Base-by-base conservation (phyloP, 2,888 invertebrate genomes). In the Xanthostigma xanthostigma region DNA sequence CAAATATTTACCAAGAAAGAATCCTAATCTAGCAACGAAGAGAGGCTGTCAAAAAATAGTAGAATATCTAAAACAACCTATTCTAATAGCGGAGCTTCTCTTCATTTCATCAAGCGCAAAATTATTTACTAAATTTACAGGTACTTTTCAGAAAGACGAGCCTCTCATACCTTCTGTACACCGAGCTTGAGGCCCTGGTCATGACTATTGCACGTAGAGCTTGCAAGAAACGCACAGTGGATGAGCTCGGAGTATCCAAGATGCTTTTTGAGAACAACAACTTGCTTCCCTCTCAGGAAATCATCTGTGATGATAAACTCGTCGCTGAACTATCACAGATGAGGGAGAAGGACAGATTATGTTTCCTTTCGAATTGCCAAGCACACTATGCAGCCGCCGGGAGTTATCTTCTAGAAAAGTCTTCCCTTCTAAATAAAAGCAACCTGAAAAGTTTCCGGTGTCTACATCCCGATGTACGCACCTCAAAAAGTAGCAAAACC, bases 331-430 rank as follows among this genome's bases (percentile, higher is more conserved):
- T 49, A 45, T 38, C 40, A 41, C 38, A 49, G 41, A 44, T 41
- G 34, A 45, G 41, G 36, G 41, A 49, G 33, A 45, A 38, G 38
- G 49, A 49, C 27, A 45, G 46, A 38, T 42, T 49, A n/a, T 45
- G 43, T 45, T 49, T 49, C 42, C 36, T 45, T 36, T 42, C 44
- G 41, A 39, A 41, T 35, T 45, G 39, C 9, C 46, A 46, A 40
- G 49, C 44, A 34, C 49, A 49, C 37, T 49, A 49, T 13, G 33
- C 42, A 17, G 46, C 45, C 46, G 46, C 45, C 42, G 45, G 49
- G 38, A 42, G 13, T 38, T 46, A 49, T 43, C 33, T 42, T 37
- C 42, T 49, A 39, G 43, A 46, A 36, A 46, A 49, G 38, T 46
- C 49, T 42, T 42, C 46, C 17, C 17, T 17, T 17, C 17, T 17